Percentiles rank a stretch among this genome's conserved stretches.
phyloP scores from a whole-genome alignment of 2,888 invertebrate species.

The Nezara viridula region DNA sequence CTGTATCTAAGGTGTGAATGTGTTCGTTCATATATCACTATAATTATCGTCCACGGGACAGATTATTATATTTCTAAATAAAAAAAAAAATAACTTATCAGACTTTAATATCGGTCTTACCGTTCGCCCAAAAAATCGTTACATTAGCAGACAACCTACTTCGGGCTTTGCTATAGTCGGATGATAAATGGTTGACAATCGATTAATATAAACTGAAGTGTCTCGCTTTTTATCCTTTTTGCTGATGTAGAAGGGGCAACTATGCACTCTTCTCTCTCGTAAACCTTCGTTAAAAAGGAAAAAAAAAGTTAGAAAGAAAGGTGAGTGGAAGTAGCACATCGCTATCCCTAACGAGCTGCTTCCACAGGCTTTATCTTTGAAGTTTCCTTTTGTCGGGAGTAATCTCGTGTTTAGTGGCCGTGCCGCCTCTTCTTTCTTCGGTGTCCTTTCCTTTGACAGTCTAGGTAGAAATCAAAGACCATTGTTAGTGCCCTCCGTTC shows the following conservation, averaged over 20 bases:
- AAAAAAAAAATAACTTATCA: no score
- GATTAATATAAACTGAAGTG: no score
- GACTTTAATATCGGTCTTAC: no score
- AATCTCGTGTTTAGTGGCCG: conserved; percentile 31
- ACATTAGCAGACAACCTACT: no score
- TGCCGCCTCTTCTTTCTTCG: neutral
- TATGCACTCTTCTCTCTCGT: neutral
- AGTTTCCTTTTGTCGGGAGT: conserved; percentile 36
- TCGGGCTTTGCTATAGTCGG: no score
- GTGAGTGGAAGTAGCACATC: neutral
- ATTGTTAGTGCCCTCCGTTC: neutral
- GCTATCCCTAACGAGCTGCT: conserved; percentile 30
- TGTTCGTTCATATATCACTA: no score
- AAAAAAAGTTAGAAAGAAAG: neutral
- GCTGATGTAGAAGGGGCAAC: neutral
- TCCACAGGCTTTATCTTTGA: conserved; percentile 26
- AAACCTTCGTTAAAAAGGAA: neutral
- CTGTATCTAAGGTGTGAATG: no score
- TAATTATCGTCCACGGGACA: no score
- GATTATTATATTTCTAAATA: no score
- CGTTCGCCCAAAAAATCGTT: no score
- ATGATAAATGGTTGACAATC: no score
- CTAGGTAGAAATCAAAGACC: neutral
- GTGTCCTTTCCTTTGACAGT: neutral
- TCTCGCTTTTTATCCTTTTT: neutral